Percentiles rank a stretch among this genome's conserved stretches.
phyloP scores from a whole-genome alignment of 2,888 invertebrate genomes.

The Panopea generosa region DNA sequence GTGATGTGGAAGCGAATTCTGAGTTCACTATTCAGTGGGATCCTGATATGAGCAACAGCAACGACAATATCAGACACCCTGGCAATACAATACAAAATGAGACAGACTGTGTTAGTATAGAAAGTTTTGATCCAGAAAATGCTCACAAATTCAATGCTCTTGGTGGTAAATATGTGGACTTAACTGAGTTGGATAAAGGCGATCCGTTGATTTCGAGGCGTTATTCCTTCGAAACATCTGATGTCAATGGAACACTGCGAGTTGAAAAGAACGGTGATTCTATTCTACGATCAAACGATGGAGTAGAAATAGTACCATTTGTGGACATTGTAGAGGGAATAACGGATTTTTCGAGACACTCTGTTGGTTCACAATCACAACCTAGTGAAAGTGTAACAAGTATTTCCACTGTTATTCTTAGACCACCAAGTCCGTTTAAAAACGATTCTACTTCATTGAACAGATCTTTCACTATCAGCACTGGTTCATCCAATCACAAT shows the following conservation, averaged over 20 bases:
- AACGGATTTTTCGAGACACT: constrained; percentile 37
- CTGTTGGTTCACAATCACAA: no score
- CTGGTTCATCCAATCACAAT: constrained; percentile 13
- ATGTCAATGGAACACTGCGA: constrained; percentile 4
- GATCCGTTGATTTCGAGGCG: neutral
- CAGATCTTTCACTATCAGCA: constrained; percentile 22
- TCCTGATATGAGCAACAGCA: constrained; percentile 4
- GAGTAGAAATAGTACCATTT: constrained; percentile 9
- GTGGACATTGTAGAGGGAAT: constrained; percentile 34
- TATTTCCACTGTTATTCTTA: constrained; percentile 12
- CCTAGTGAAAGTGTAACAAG: neutral
- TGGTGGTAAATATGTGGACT: constrained; percentile 28
- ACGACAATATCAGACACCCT: neutral
- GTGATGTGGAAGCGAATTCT: constrained; percentile 58
- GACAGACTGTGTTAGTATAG: constrained; percentile 43
- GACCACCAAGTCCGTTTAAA: constrained; percentile 47
- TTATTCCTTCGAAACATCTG: neutral
- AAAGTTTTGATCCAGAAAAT: constrained; percentile 41
- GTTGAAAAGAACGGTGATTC: neutral
- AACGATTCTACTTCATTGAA: constrained; percentile 12
- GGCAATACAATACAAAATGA: constrained; percentile 6
- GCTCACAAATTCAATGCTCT: constrained; percentile 30
- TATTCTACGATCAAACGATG: neutral
- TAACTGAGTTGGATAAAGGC: neutral
- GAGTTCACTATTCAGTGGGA: constrained; percentile 63